A percentile compares a stretch with the other conserved stretches of the same genome.
Evolutionary conservation across 2,888 invertebrate genomes (phyloP).

Genomic region (Teleiodes luculella): DNA sequence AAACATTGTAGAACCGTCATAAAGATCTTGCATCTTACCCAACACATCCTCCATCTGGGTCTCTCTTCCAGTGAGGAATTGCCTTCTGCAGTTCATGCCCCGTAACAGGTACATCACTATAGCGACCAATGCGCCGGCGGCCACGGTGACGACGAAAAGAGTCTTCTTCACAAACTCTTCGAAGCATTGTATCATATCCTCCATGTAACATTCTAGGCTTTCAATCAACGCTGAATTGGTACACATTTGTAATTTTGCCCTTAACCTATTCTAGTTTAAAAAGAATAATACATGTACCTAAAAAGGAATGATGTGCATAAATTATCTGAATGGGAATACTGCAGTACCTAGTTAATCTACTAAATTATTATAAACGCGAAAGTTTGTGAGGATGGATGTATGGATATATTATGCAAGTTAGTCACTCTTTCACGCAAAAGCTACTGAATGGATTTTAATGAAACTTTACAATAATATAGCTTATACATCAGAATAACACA

Average conservation of each 20-base stretch:
- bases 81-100: not conserved
- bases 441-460: no score
- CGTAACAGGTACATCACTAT: not conserved
- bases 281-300: constrained; percentile 67
- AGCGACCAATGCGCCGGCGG: not conserved
- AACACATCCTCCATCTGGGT: not conserved
- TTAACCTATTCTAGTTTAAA: constrained; percentile 33
- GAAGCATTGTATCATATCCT: constrained; percentile 47
- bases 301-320: constrained; percentile 28
- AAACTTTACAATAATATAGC: no score
- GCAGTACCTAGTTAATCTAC: no score
- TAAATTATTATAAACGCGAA: no score
- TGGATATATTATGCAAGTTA: no score
- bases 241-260: constrained; percentile 41
- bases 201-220: constrained; percentile 47
- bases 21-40: not conserved
- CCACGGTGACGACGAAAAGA: constrained; percentile 30
- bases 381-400: no score
- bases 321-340: no score
- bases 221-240: constrained; percentile 31
- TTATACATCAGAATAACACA: no score
- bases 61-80: not conserved
- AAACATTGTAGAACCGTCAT: not conserved
- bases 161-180: constrained; percentile 54
- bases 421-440: no score